Evolutionary conservation across 2,888 invertebrate species (phyloP).

Genomic region (Chrysolina haemoptera): DNA sequence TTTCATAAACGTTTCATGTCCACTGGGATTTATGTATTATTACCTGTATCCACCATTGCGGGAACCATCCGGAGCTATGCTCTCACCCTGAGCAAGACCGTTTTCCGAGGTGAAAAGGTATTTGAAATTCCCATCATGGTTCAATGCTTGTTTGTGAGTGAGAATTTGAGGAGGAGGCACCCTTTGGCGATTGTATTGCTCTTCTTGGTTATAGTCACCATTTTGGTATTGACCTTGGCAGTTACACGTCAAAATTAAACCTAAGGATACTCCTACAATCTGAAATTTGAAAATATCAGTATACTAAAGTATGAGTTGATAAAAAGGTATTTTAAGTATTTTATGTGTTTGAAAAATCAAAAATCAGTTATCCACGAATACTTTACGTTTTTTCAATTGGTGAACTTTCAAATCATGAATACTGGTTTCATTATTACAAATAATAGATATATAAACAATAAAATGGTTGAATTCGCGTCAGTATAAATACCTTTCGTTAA

Average conservation of each 20-base stretch:
- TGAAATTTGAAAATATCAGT: slow-evolving; percentile 26
- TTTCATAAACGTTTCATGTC: too few species aligned
- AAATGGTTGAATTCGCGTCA: too few species aligned
- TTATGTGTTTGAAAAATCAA: too few species aligned
- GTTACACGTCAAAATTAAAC: slow-evolving; percentile 50
- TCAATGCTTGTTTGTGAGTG: slow-evolving; percentile 76
- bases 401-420: too few species aligned
- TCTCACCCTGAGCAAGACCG: slow-evolving; percentile 79
- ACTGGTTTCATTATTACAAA: too few species aligned
- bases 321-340: too few species aligned
- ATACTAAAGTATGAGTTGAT: too few species aligned
- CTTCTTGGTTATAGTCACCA: slow-evolving; percentile 41
- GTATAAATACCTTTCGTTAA: too few species aligned
- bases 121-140: slow-evolving; percentile 79
- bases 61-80: slow-evolving; percentile 79
- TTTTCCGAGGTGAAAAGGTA: slow-evolving; percentile 81
- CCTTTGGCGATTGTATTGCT: slow-evolving; percentile 56
- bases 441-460: too few species aligned
- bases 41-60: slow-evolving; percentile 71
- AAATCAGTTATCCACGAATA: too few species aligned
- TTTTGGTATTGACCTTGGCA: slow-evolving; percentile 45
- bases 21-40: neutral
- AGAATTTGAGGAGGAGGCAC: slow-evolving; percentile 71
- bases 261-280: slow-evolving; percentile 51
- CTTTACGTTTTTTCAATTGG: too few species aligned